A percentile compares a stretch with the other conserved stretches of the same genome.
phyloP scores from a whole-genome alignment of 1,140 invertebrate genomes.

The Agraylea sexmaculata region DNA sequence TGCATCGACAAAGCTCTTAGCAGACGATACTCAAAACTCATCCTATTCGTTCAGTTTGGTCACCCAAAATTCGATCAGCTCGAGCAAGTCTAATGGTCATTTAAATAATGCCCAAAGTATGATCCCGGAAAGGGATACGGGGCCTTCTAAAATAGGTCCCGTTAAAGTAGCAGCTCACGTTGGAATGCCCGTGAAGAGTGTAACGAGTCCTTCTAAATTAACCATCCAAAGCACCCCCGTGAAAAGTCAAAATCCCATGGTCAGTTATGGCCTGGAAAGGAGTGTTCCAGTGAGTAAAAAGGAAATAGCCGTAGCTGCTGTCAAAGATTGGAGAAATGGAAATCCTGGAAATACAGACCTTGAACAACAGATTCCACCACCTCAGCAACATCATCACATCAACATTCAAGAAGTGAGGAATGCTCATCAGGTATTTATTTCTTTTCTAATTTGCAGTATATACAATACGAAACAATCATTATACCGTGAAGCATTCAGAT shows the following conservation, averaged over 20 bases:
- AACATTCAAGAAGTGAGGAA: slow-evolving; percentile 18
- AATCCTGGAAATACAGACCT: slow-evolving; percentile 9
- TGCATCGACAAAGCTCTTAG: slow-evolving; percentile 22
- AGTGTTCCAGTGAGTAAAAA: slow-evolving; percentile 21
- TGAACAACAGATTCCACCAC: slow-evolving; percentile 14
- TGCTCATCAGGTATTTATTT: too few species aligned
- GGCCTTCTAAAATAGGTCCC: slow-evolving; percentile 32
- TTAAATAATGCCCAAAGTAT: slow-evolving; percentile 37
- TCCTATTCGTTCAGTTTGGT: slow-evolving; percentile 12
- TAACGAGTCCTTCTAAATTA: slow-evolving; percentile 33
- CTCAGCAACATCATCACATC: slow-evolving; percentile 20
- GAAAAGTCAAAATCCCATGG: slow-evolving; percentile 49
- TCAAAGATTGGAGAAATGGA: slow-evolving; percentile 15
- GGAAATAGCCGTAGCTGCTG: slow-evolving; percentile 9
- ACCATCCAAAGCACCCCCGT: slow-evolving; percentile 43
- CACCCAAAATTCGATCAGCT: slow-evolving; percentile 8
- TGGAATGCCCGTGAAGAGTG: slow-evolving; percentile 29
- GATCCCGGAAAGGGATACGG: slow-evolving; percentile 47
- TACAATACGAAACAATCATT: too few species aligned
- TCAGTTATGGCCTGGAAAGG: slow-evolving; percentile 38
- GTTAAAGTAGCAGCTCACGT: slow-evolving; percentile 26
- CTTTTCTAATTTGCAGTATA: too few species aligned
- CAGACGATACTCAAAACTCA: slow-evolving; percentile 10
- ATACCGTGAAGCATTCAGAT: too few species aligned
- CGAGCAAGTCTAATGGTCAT: slow-evolving; percentile 22